Evolutionary conservation across 2,888 invertebrate species (phyloP).

Genomic region (Spilosoma lubricipeda): DNA sequence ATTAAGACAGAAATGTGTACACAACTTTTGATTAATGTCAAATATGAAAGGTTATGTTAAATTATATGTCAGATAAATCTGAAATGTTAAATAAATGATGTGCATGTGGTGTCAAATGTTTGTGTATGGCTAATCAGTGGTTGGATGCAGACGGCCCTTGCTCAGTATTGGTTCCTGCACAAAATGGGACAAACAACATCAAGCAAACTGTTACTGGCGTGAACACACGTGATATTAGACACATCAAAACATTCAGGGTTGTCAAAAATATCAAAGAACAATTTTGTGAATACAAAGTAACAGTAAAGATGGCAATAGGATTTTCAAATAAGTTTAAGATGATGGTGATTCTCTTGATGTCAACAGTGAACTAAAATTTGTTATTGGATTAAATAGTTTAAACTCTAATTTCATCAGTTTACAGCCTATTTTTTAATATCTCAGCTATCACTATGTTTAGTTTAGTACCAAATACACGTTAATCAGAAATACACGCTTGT

Average conservation of each 20-base stretch:
- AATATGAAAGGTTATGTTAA: neutral
- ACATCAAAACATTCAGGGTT: slow-evolving; percentile 51
- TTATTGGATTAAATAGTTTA: no score
- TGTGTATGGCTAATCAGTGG: slow-evolving; percentile 70
- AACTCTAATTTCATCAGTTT: no score
- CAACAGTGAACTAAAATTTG: no score
- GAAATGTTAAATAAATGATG: slow-evolving; percentile 45
- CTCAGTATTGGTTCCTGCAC: slow-evolving; percentile 83
- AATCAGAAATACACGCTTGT: no score
- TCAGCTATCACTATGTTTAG: no score
- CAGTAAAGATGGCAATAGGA: neutral
- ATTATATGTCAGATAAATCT: slow-evolving; percentile 14
- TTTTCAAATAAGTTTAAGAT: neutral
- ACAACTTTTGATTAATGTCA: neutral
- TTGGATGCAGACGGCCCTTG: slow-evolving; percentile 78
- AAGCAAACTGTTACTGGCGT: slow-evolving; percentile 81
- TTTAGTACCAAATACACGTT: no score
- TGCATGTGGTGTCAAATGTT: slow-evolving; percentile 46
- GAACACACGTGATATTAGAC: slow-evolving; percentile 77
- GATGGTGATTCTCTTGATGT: no score
- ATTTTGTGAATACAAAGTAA: slow-evolving; percentile 41
- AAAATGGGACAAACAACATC: slow-evolving; percentile 80
- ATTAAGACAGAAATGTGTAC: neutral
- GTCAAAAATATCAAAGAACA: slow-evolving; percentile 36
- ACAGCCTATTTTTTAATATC: no score